These are phyloP conservation scores for Pristionchus exspectatus DNA, from an alignment of 2,888 invertebrate genomes.

Conservation along the genomic window DNA sequence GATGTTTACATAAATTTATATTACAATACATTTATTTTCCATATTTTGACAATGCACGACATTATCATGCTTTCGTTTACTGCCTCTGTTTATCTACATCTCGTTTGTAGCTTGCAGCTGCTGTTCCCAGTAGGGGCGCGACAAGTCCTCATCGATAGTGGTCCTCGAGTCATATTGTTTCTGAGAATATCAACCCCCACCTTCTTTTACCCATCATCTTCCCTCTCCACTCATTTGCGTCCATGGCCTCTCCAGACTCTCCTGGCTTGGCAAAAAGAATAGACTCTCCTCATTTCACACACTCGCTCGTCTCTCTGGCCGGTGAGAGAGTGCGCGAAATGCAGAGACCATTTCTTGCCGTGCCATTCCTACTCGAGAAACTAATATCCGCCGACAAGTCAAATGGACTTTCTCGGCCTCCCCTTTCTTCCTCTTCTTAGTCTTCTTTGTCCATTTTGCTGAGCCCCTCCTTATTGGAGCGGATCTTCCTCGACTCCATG, in stretches of 20 bases:
- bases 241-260: neutral
- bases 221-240: neutral
- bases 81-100: too few relatives aligned
- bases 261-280: too few relatives aligned
- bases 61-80: too few relatives aligned
- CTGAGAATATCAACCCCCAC: constrained; percentile 8
- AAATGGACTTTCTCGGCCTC: neutral
- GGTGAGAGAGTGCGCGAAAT: too few relatives aligned
- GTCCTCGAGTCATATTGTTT: neutral
- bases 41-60: too few relatives aligned
- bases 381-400: constrained; percentile 47
- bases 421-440: neutral
- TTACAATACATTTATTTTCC: neutral
- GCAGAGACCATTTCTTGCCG: too few relatives aligned
- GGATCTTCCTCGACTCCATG: neutral
- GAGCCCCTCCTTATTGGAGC: constrained; percentile 16
- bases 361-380: too few relatives aligned
- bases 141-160: neutral
- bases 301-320: too few relatives aligned
- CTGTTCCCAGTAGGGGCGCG: neutral
- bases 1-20: neutral
- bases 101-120: too few relatives aligned
- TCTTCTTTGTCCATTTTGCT: neutral
- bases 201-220: neutral
- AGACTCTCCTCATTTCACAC: too few relatives aligned